Evolutionary conservation across 2,888 invertebrate species (phyloP).

Genomic region (Mimachlamys varia): DNA sequence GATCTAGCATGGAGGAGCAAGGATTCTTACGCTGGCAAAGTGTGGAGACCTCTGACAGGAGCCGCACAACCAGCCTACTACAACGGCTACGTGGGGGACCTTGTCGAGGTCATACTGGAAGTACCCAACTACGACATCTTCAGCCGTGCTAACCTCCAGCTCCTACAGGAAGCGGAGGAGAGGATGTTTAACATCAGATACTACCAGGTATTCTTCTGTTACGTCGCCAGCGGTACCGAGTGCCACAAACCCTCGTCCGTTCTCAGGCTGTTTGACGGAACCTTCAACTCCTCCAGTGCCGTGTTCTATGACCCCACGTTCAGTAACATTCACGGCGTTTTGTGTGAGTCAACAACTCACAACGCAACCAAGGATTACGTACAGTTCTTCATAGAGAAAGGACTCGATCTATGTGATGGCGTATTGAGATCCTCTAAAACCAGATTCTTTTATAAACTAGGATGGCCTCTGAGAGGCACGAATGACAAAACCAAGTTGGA

Average conservation of each 20-base stretch:
- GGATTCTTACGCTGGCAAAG: conserved; percentile 42
- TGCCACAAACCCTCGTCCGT: conserved; percentile 63
- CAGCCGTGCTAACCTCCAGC: conserved; percentile 49
- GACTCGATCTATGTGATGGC: conserved; percentile 45
- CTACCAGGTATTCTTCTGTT: conserved; percentile 58
- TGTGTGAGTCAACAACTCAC: conserved; percentile 59
- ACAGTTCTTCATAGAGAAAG: conserved; percentile 58
- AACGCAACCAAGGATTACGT: conserved; percentile 62
- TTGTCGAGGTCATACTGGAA: conserved; percentile 61
- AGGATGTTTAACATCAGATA: conserved; percentile 49
- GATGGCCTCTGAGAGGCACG: conserved; percentile 58
- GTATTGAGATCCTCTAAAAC: conserved; percentile 54
- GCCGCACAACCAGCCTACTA: conserved; percentile 53
- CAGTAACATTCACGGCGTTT: conserved; percentile 52
- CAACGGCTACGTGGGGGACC: conserved; percentile 58
- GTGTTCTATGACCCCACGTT: conserved; percentile 55
- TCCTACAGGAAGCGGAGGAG: conserved; percentile 57
- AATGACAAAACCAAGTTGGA: conserved; percentile 46
- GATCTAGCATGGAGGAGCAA: conserved; percentile 59
- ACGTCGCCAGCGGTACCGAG: conserved; percentile 44
- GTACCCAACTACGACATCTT: conserved; percentile 56
- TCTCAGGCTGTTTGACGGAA: conserved; percentile 64
- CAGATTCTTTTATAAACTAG: conserved; percentile 58
- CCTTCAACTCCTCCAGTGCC: conserved; percentile 56
- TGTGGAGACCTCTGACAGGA: conserved; percentile 57